Conservation (phyloP, 2,797 vertebrate genomes). For the Sebastes trivittatus region DNA sequence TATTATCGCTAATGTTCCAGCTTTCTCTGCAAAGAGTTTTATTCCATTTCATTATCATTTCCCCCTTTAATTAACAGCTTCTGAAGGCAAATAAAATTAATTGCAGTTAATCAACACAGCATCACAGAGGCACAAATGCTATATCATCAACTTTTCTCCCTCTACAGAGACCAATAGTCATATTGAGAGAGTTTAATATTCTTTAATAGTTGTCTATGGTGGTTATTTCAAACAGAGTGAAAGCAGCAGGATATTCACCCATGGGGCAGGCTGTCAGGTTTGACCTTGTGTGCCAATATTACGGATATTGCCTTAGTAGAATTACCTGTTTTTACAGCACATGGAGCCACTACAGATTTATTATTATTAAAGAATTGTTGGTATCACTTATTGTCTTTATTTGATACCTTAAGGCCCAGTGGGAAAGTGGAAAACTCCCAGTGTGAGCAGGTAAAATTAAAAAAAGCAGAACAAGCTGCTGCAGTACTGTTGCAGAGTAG, state of each 20-base stretch:
- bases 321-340: not conserved
- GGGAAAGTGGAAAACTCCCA: not conserved
- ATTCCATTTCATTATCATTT: slow-evolving; percentile 25
- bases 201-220: not conserved
- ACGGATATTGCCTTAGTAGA: not conserved
- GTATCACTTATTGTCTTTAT: not conserved
- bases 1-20: slow-evolving; percentile 4
- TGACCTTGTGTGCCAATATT: slow-evolving; percentile 5
- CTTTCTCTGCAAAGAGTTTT: slow-evolving; percentile 6
- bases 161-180: not conserved
- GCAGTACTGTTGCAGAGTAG: slow-evolving; percentile 9
- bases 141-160: slow-evolving; percentile 25
- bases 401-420: not conserved
- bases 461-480: not conserved
- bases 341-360: not conserved
- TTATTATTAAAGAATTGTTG: not conserved
- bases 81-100: slow-evolving; percentile 28
- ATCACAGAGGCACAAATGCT: not conserved
- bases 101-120: slow-evolving; percentile 29
- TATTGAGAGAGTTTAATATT: slow-evolving; percentile 12
- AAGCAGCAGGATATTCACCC: not conserved
- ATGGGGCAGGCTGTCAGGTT: not conserved
- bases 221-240: not conserved
- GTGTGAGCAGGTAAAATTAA: not conserved
- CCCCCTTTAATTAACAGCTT: slow-evolving; percentile 34